Conservation (phyloP, 1,140 invertebrate genomes). For the Drosophila nigrodunni region DNA sequence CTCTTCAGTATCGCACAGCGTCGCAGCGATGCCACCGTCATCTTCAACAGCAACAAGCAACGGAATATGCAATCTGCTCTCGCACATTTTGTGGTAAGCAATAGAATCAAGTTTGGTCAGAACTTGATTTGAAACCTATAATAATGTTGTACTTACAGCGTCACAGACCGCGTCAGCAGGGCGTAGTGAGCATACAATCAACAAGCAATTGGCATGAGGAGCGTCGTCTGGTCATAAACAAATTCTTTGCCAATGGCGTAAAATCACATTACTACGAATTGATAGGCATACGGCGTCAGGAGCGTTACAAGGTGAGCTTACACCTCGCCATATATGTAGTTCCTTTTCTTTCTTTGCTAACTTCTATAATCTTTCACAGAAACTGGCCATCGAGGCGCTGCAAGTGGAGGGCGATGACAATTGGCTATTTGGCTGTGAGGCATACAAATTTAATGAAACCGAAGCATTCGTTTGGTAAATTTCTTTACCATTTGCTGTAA, state of each 20-base stretch:
- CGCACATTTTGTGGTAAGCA: constrained; percentile 85
- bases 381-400: constrained; percentile 59
- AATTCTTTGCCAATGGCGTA: constrained; percentile 58
- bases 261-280: constrained; percentile 55
- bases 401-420: constrained; percentile 87
- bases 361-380: constrained; percentile 7
- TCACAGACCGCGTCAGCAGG: constrained; percentile 44
- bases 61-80: constrained; percentile 75
- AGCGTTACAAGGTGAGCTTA: constrained; percentile 46
- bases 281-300: constrained; percentile 51
- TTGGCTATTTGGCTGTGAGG: constrained; percentile 91
- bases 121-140: neutral
- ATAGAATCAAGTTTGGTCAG: neutral
- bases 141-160: constrained; percentile 39
- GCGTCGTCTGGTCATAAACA: constrained; percentile 60
- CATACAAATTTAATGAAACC: constrained; percentile 84
- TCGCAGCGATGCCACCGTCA: constrained; percentile 36
- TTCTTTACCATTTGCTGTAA: too few relatives aligned
- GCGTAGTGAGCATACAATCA: constrained; percentile 12
- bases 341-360: neutral
- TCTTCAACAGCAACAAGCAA: constrained; percentile 72
- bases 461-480: constrained; percentile 4
- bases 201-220: constrained; percentile 64
- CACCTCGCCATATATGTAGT: neutral
- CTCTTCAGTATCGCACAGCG: constrained; percentile 90